phyloP scores from a whole-genome alignment of 2,888 invertebrate species.

The Operophtera brumata region DNA sequence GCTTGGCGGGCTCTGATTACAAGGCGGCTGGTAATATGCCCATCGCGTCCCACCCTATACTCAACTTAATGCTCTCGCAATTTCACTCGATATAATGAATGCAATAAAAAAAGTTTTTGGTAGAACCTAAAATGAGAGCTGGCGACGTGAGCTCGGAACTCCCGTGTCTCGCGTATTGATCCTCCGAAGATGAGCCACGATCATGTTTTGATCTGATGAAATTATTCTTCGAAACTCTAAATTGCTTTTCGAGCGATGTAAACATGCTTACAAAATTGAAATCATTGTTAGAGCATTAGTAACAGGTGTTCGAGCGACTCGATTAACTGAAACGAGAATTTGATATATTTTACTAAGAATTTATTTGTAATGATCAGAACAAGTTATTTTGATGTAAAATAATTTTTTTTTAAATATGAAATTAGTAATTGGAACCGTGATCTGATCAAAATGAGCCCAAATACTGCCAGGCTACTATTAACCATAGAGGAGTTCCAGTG shows the following conservation, averaged over 20 bases:
- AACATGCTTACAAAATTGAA: constrained; percentile 28
- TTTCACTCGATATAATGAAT: constrained; percentile 78
- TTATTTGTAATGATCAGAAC: background rate
- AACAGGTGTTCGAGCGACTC: background rate
- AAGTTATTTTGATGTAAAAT: background rate
- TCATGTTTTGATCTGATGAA: constrained; percentile 53
- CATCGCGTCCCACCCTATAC: constrained; percentile 76
- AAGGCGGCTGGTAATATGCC: constrained; percentile 71
- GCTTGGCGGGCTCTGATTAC: constrained; percentile 69
- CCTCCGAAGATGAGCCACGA: constrained; percentile 44
- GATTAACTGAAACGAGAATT: constrained; percentile 4
- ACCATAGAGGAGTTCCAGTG: too few species aligned
- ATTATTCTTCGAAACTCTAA: constrained; percentile 59
- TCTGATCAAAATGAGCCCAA: too few species aligned
- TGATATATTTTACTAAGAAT: constrained; percentile 5
- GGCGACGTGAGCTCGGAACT: constrained; percentile 58
- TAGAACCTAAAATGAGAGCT: constrained; percentile 59
- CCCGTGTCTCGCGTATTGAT: constrained; percentile 48
- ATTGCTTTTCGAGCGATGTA: constrained; percentile 46
- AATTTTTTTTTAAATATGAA: too few species aligned
- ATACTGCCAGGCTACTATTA: too few species aligned
- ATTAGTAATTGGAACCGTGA: too few species aligned
- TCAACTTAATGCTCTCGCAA: constrained; percentile 80
- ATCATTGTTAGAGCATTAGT: constrained; percentile 23
- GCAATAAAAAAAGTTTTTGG: constrained; percentile 74